Percentiles rank a stretch among this genome's conserved stretches.
These are phyloP conservation scores for Ctenosaura bakeri DNA, from an alignment of 2,797 vertebrate species.

Conservation along the genomic window DNA sequence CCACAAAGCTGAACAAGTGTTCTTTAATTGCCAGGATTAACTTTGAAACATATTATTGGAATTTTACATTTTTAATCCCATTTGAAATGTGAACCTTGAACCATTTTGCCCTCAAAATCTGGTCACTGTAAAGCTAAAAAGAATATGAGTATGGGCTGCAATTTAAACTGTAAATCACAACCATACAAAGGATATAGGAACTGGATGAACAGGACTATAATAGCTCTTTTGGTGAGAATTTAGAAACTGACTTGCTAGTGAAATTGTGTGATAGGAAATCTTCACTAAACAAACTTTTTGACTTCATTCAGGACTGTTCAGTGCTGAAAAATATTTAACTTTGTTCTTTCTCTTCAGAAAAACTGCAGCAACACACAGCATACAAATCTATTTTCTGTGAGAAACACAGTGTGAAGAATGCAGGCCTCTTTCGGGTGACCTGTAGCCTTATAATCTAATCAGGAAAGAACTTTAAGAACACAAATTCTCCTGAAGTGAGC, in stretches of 20 bases:
- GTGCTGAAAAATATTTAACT: background rate
- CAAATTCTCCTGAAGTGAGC: background rate
- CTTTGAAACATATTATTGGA: background rate
- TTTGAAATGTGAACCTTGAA: background rate
- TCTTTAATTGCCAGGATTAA: background rate
- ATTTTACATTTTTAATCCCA: background rate
- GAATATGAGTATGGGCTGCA: slow-evolving; percentile 22
- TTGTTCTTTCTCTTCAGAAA: slow-evolving; percentile 21
- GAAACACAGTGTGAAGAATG: slow-evolving; percentile 36
- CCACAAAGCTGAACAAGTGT: slow-evolving; percentile 3
- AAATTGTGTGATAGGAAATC: slow-evolving; percentile 12
- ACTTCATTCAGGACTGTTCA: slow-evolving; percentile 11
- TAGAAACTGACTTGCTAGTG: background rate
- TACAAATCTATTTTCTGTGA: background rate
- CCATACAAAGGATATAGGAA: background rate
- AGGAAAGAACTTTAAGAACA: background rate
- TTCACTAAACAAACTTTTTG: slow-evolving; percentile 18
- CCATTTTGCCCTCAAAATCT: slow-evolving; percentile 2
- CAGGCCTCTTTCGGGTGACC: background rate
- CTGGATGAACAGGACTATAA: background rate
- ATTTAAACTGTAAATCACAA: slow-evolving; percentile 31
- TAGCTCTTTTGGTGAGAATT: slow-evolving; percentile 28
- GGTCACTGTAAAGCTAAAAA: slow-evolving; percentile 23
- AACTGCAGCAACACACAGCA: background rate
- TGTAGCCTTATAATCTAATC: slow-evolving; percentile 6